A percentile compares a stretch with the other conserved stretches of the same genome.
phyloP scores from a whole-genome alignment of 1,140 invertebrate species.

The Branchinecta lynchi region DNA sequence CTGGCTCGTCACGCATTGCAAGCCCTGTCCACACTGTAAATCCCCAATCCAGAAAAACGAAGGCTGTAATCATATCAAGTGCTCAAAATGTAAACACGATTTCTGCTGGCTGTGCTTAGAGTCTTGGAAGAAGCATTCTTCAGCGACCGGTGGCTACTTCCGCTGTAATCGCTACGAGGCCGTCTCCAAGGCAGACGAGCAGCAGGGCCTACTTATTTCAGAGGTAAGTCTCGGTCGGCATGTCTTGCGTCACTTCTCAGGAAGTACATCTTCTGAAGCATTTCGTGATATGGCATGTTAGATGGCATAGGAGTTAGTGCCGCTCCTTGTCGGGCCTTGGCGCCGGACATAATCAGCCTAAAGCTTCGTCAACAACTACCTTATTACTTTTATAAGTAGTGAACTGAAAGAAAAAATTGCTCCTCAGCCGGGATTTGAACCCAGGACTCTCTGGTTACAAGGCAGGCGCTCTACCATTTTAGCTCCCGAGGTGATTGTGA shows the following conservation, averaged over 20 bases:
- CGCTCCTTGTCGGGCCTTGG: not conserved
- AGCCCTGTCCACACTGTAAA: conserved; percentile 54
- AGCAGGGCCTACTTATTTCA: conserved; percentile 39
- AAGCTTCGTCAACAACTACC: conserved; percentile 16
- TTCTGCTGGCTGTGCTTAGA: conserved; percentile 63
- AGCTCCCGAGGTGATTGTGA: too few relatives aligned
- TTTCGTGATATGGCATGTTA: conserved; percentile 16
- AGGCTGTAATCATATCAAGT: conserved; percentile 63
- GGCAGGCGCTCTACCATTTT: too few relatives aligned
- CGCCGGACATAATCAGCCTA: too few relatives aligned
- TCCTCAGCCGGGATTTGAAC: too few relatives aligned
- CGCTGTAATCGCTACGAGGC: conserved; percentile 53
- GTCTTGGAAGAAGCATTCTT: conserved; percentile 55
- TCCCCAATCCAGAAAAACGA: conserved; percentile 61
- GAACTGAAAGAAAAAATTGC: too few relatives aligned
- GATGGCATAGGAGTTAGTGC: not conserved
- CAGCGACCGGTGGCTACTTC: conserved; percentile 54
- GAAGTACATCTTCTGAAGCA: conserved; percentile 10
- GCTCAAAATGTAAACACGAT: conserved; percentile 57
- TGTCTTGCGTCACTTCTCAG: not conserved
- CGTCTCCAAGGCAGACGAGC: conserved; percentile 46
- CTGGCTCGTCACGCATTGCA: conserved; percentile 56
- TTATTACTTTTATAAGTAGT: too few relatives aligned
- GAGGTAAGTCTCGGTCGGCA: conserved; percentile 32
- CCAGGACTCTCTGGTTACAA: too few relatives aligned